These are phyloP conservation scores for Falco concolor DNA, from an alignment of 2,797 vertebrate genomes.

Conservation along the genomic window DNA sequence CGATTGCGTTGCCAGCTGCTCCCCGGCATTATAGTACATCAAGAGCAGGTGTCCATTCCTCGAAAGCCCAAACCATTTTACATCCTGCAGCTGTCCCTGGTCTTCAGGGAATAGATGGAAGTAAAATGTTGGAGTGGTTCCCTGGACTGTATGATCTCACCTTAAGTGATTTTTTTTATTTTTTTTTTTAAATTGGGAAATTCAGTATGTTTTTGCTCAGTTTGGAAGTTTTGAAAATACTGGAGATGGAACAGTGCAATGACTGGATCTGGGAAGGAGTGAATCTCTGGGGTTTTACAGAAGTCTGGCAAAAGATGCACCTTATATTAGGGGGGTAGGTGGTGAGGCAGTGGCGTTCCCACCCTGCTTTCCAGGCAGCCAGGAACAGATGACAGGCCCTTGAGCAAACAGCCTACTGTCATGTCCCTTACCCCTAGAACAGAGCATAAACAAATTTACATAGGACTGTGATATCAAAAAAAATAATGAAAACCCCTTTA, in stretches of 20 bases:
- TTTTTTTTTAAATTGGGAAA: not conserved
- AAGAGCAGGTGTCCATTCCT: conserved; percentile 14
- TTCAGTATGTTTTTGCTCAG: not conserved
- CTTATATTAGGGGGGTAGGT: not conserved
- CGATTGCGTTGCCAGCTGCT: not conserved
- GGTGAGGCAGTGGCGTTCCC: not conserved
- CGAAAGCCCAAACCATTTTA: not conserved
- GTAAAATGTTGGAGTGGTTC: not conserved
- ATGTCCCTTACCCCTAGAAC: not conserved
- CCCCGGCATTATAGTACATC: not conserved
- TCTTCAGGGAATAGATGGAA: not conserved
- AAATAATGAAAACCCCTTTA: not conserved
- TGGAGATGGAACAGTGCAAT: not conserved
- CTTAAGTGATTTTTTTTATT: not conserved
- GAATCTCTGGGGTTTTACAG: not conserved
- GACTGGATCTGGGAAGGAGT: not conserved
- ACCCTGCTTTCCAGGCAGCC: not conserved
- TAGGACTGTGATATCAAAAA: not conserved
- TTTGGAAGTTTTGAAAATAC: not conserved
- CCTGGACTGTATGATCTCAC: not conserved
- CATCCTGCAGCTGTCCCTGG: not conserved
- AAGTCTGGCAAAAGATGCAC: not conserved
- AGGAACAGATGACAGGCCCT: not conserved
- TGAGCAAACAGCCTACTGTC: not conserved
- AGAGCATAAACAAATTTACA: not conserved